Percentiles rank a stretch among this genome's conserved stretches.
Evolutionary conservation across 2,113 vertebrate genomes (phyloP).

Genomic region (Piprites chloris): DNA sequence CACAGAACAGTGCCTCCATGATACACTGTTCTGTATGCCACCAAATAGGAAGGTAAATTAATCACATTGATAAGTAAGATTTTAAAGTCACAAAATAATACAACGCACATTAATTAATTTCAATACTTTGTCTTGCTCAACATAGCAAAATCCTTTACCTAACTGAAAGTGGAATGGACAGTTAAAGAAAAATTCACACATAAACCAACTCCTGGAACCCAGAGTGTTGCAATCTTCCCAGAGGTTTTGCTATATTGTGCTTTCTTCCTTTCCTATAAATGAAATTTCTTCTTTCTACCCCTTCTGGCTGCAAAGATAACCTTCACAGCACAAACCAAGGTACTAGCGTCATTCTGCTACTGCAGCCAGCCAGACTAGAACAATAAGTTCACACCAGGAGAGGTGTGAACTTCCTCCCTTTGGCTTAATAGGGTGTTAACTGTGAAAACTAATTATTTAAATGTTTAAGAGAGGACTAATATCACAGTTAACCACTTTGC

Average conservation of each 20-base stretch:
- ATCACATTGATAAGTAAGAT: not conserved
- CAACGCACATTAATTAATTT: not conserved
- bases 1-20: not conserved
- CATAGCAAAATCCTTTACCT: not conserved
- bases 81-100: not conserved
- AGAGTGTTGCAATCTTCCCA: not conserved
- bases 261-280: conserved; percentile 43
- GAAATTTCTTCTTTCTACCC: conserved; percentile 25
- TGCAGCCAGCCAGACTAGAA: conserved; percentile 38
- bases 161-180: not conserved
- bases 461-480: not conserved
- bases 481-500: not conserved
- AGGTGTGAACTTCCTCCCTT: conserved; percentile 61
- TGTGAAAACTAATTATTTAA: conserved; percentile 42
- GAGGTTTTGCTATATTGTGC: conserved; percentile 36
- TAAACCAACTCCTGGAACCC: not conserved
- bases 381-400: conserved; percentile 41
- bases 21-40: not conserved
- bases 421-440: conserved; percentile 48
- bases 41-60: not conserved
- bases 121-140: not conserved
- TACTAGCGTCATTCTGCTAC: not conserved
- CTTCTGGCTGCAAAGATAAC: conserved; percentile 53
- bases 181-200: not conserved
- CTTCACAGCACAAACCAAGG: conserved; percentile 45